Base-by-base conservation (phyloP, 1,140 invertebrate genomes). In the Bombyx mandarina region DNA sequence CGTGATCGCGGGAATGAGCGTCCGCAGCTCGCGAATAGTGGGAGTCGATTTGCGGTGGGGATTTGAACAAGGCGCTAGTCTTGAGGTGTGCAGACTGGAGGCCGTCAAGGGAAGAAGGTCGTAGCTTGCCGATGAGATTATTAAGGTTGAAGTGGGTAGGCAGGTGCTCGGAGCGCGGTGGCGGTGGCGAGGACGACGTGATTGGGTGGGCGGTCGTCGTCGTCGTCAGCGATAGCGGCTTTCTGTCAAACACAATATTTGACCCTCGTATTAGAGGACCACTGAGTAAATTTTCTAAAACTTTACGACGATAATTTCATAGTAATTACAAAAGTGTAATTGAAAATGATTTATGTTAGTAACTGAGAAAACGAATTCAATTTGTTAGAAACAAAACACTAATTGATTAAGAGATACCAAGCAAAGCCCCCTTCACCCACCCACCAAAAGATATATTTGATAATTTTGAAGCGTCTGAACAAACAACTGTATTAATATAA, bases 361-460 rank as follows among this genome's bases (percentile, higher is more conserved):
- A n/a, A 49, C 12, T 10, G n/a, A 18, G 8, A 49, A 18, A n/a
- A 49, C 7, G 6, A 7, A 49, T 49, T n/a, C 7, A n/a, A 18
- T n/a, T 18, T n/a, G 22, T 49, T 54, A 22, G 26, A 54, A 43
- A 54, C 44, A 54, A 54, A 54, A 62, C 50, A 59, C 50, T 52
- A 42, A 47, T 57, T 65, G 42, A 71, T 59, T 60, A 79, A 82
- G 88, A 88, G 87, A 89, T 89, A 89, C 88, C 88, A 89, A 89
- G 88, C 88, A 88, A 89, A 89, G 88, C 86, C 86, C 83, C 86
- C 82, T 86, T 83, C 82, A 85, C 85, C 88, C 88, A 89, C 79
- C 86, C 88, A 89, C 88, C 88, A 88, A 88, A 85, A 81, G 65
- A 56, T 69, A 69, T 61, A 35, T 54, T 12, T 49, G 10, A 43